Percentiles rank a stretch among this genome's conserved stretches.
Evolutionary conservation across 2,113 vertebrate genomes (phyloP).

Genomic region (Rynchops niger): DNA sequence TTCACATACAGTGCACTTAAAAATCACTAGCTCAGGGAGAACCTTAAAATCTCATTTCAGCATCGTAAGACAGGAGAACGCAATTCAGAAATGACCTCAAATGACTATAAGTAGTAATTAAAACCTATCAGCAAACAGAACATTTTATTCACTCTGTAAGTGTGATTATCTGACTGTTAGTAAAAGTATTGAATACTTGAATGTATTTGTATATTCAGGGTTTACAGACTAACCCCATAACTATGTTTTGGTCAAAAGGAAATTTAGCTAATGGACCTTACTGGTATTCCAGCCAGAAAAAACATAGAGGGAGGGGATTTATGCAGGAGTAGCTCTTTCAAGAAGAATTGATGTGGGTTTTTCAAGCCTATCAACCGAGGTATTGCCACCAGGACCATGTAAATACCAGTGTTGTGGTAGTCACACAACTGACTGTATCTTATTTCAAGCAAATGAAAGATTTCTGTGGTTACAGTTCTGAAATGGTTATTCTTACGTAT

Average conservation of each 20-base stretch:
- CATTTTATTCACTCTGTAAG: background rate
- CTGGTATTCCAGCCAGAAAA: background rate
- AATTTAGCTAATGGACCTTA: background rate
- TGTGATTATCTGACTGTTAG: background rate
- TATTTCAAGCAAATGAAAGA: background rate
- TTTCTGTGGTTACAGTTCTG: background rate
- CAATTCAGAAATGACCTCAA: background rate
- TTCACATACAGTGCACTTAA: background rate
- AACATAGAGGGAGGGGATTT: background rate
- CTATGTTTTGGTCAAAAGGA: background rate
- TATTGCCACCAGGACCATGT: background rate
- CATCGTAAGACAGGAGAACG: background rate
- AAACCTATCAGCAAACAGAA: background rate
- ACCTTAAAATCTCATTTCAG: background rate
- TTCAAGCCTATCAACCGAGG: background rate
- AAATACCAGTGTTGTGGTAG: background rate
- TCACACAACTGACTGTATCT: background rate
- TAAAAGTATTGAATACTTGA: background rate
- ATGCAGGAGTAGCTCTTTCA: background rate
- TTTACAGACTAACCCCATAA: background rate
- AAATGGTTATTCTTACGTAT: background rate
- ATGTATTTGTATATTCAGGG: background rate
- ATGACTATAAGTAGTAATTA: background rate
- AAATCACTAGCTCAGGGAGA: background rate
- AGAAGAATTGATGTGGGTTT: background rate